Conservation (phyloP, 2,113 vertebrate species). For the Megalops atlanticus region DNA sequence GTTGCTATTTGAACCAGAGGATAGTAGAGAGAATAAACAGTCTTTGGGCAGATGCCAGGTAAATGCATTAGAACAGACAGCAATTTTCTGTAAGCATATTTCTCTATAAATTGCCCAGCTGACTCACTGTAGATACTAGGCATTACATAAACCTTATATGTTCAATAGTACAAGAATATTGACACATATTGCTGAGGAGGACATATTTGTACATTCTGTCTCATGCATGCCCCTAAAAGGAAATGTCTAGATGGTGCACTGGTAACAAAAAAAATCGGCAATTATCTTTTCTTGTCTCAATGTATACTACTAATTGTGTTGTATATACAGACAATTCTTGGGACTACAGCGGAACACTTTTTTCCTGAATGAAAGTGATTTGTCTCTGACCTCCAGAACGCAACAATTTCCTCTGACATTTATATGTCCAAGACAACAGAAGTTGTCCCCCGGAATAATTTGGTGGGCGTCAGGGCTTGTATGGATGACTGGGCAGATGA, state of each 20-base stretch:
- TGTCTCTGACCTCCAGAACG: conserved; percentile 21
- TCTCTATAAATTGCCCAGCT: neutral
- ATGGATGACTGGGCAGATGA: conserved; percentile 14
- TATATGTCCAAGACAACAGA: conserved; percentile 30
- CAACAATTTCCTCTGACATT: conserved; percentile 31
- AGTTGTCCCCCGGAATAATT: conserved; percentile 24
- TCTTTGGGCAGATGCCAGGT: no score
- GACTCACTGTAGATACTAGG: no score
- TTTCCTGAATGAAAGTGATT: conserved; percentile 20
- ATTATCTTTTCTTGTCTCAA: conserved; percentile 1
- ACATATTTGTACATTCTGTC: neutral
- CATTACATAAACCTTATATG: neutral
- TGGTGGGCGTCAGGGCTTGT: conserved; percentile 32
- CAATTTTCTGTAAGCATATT: neutral
- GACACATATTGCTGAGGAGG: neutral
- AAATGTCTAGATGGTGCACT: neutral
- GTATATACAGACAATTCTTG: neutral
- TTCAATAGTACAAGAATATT: neutral
- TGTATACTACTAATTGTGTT: neutral
- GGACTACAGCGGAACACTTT: neutral
- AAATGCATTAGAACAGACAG: no score
- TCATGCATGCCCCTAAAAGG: neutral
- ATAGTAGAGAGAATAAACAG: no score
- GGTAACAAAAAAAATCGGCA: neutral
- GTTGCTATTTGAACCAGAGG: no score